Percentiles rank a stretch among this genome's conserved stretches.
Evolutionary conservation across 2,113 vertebrate species (phyloP).

Genomic region (Proteles cristata): DNA sequence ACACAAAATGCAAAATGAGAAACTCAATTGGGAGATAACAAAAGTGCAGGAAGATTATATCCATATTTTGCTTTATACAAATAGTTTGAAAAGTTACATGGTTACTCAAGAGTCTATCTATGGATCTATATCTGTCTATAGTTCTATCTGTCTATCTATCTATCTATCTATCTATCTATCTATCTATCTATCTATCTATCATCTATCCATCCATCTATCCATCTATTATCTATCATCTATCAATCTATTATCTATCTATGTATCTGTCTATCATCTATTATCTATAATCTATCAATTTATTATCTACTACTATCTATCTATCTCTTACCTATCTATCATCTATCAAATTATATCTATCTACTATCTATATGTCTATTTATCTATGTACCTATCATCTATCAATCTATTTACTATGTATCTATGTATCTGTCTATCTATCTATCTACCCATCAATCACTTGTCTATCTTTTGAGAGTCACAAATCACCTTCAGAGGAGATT

Average conservation of each 20-base stretch:
- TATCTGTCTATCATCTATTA: not conserved
- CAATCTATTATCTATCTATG: not conserved
- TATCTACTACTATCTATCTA: too few relatives aligned
- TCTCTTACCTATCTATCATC: too few relatives aligned
- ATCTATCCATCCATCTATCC: not conserved
- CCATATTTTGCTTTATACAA: rapidly evolving
- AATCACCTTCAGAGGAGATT: not conserved
- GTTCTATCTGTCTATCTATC: not conserved
- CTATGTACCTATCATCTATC: not conserved
- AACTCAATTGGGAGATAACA: too few relatives aligned
- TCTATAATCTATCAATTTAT: not conserved
- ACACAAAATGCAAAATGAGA: not conserved
- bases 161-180: too few relatives aligned
- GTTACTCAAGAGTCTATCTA: not conserved
- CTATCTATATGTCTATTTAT: not conserved
- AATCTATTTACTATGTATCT: not conserved
- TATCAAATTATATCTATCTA: not conserved
- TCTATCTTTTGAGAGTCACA: not conserved
- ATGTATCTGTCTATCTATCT: not conserved
- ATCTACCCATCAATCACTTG: not conserved
- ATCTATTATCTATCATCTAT: not conserved
- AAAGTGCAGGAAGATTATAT: rapidly evolving
- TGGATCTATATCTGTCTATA: not conserved
- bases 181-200: not conserved
- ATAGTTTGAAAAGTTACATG: not conserved